phyloP scores from a whole-genome alignment of 2,888 invertebrate species.

The Hirtodrosophila confusa region DNA sequence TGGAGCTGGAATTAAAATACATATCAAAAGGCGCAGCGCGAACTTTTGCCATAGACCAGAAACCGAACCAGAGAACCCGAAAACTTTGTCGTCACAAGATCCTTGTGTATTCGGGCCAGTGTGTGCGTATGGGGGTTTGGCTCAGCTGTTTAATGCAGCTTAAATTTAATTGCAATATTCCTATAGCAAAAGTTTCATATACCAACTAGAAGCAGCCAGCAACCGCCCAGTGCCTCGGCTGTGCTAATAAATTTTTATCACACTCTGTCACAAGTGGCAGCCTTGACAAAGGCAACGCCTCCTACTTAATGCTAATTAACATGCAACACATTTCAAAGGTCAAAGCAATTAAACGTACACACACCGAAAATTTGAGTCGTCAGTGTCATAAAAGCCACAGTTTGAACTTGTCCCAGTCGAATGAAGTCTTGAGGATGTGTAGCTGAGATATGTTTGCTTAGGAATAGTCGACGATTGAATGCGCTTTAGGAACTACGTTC shows the following conservation, averaged over 20 bases:
- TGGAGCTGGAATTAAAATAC: slow-evolving; percentile 77
- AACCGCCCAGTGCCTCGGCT: slow-evolving; percentile 4
- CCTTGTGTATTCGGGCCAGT: slow-evolving; percentile 37
- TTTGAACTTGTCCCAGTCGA: slow-evolving; percentile 52
- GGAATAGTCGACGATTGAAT: slow-evolving; percentile 14
- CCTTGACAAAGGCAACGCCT: slow-evolving; percentile 44
- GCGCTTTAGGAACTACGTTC: slow-evolving; percentile 1
- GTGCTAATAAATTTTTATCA: slow-evolving; percentile 73
- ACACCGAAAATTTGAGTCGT: slow-evolving; percentile 26
- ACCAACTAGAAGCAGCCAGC: slow-evolving; percentile 19
- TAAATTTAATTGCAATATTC: slow-evolving; percentile 80
- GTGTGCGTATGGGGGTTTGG: slow-evolving; percentile 33
- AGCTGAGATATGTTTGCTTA: slow-evolving; percentile 1
- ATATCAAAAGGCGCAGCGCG: slow-evolving; percentile 74
- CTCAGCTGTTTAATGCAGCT: slow-evolving; percentile 76
- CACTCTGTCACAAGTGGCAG: slow-evolving; percentile 49
- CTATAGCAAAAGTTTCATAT: slow-evolving; percentile 66
- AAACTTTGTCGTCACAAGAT: slow-evolving; percentile 71
- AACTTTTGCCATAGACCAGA: slow-evolving; percentile 74
- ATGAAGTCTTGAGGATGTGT: slow-evolving; percentile 5
- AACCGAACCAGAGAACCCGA: slow-evolving; percentile 58
- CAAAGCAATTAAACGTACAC: slow-evolving; percentile 83
- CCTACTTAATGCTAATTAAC: slow-evolving; percentile 76
- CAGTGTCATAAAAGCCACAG: slow-evolving; percentile 67
- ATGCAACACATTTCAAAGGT: slow-evolving; percentile 72